Evolutionary conservation across 2,888 invertebrate species (phyloP).

Genomic region (Notodonta dromedarius): DNA sequence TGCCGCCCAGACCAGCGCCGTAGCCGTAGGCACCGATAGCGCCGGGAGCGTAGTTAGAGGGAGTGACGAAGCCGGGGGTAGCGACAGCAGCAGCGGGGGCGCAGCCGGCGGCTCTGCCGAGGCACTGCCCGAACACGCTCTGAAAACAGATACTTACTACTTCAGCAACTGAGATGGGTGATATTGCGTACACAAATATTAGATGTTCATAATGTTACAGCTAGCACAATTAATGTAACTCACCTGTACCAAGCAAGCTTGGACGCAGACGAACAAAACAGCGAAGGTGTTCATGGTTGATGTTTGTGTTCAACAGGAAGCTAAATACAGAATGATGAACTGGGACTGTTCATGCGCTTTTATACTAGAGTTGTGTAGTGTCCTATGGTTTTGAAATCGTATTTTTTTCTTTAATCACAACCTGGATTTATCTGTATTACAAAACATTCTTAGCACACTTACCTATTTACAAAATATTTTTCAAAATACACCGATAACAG

Average conservation of each 20-base stretch:
- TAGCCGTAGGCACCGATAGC: constrained; percentile 18
- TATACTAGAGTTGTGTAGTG: constrained; percentile 7
- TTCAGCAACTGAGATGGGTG: too few relatives aligned
- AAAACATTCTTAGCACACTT: too few relatives aligned
- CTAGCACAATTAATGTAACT: background rate
- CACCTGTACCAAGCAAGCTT: constrained; percentile 31
- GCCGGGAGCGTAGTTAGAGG: constrained; percentile 16
- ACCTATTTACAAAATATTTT: background rate
- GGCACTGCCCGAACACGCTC: constrained; percentile 29
- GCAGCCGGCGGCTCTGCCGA: constrained; percentile 22
- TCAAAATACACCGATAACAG: background rate
- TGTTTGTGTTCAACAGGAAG: constrained; percentile 11
- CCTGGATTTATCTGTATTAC: background rate
- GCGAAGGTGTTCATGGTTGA: constrained; percentile 24
- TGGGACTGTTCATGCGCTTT: background rate
- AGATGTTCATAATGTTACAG: too few relatives aligned
- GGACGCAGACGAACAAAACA: constrained; percentile 28
- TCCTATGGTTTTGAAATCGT: too few relatives aligned
- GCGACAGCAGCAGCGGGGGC: constrained; percentile 7
- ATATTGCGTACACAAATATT: too few relatives aligned
- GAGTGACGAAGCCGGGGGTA: constrained; percentile 7
- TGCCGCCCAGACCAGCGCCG: constrained; percentile 5
- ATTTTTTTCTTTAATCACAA: too few relatives aligned
- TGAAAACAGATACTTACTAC: constrained; percentile 3
- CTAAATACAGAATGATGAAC: constrained; percentile 8